phyloP scores from a whole-genome alignment of 2,888 invertebrate species.

The Petrolisthes manimaculis region DNA sequence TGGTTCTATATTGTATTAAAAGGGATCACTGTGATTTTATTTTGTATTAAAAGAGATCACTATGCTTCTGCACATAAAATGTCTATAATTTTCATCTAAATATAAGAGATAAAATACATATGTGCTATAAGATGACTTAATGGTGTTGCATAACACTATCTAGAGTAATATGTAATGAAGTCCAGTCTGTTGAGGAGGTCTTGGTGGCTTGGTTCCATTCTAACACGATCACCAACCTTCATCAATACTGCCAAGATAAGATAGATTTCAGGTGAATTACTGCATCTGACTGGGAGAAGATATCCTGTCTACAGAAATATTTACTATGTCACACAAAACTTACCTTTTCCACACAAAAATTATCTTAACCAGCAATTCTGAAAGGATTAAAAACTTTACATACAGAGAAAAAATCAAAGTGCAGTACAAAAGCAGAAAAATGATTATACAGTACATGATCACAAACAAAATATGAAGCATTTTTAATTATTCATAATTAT shows the following conservation, averaged over 20 bases:
- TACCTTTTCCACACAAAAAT: no score
- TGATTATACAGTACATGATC: background rate
- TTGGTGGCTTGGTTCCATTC: conserved; percentile 16
- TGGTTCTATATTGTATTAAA: no score
- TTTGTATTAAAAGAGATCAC: no score
- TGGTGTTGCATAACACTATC: background rate
- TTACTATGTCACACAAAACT: no score
- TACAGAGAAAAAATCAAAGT: background rate
- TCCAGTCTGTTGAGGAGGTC: conserved; percentile 39
- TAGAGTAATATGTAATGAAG: conserved; percentile 36
- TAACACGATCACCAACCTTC: conserved; percentile 29
- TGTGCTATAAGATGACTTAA: no score
- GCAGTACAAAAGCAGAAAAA: background rate
- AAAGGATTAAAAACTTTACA: no score
- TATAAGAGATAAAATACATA: no score
- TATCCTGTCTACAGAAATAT: no score
- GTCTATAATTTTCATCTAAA: no score
- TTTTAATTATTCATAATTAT: background rate
- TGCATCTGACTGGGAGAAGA: background rate
- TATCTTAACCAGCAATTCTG: no score
- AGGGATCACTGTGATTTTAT: no score
- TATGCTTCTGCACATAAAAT: no score
- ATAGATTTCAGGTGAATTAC: background rate
- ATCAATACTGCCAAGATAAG: conserved; percentile 39
- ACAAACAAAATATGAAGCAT: background rate